Conservation (phyloP, 2,888 invertebrate genomes). For the Octonoba sinensis region DNA sequence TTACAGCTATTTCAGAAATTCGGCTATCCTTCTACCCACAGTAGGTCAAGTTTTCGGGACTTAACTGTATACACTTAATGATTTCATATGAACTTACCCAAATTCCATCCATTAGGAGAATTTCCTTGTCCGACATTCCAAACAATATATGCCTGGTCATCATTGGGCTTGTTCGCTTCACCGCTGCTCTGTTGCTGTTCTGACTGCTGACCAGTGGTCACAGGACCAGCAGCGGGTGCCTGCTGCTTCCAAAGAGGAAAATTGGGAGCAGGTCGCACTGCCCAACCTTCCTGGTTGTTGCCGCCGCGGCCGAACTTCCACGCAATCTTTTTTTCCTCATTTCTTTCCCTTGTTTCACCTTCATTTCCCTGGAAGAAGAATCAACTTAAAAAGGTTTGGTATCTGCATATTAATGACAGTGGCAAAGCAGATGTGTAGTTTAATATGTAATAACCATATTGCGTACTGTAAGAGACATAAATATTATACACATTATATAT, state of each 20-base stretch:
- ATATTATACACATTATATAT: too few species aligned
- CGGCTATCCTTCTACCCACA: too few species aligned
- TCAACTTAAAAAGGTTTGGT: too few species aligned
- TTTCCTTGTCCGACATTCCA: constrained; percentile 51
- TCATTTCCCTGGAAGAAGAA: constrained; percentile 13
- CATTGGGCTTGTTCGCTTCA: constrained; percentile 10
- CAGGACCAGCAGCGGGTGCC: neutral
- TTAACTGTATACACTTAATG: too few species aligned
- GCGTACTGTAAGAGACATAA: too few species aligned
- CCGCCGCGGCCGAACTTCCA: constrained; percentile 55
- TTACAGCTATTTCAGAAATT: too few species aligned
- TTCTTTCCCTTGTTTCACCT: constrained; percentile 8
- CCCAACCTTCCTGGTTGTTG: constrained; percentile 39
- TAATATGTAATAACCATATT: too few species aligned
- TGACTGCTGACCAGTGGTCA: neutral
- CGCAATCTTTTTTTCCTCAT: constrained; percentile 45
- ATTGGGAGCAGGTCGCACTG: constrained; percentile 25
- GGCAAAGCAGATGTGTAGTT: too few species aligned
- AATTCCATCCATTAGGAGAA: constrained; percentile 28
- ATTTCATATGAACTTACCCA: constrained; percentile 15
- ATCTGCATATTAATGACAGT: too few species aligned
- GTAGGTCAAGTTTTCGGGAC: too few species aligned
- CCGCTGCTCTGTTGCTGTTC: neutral
- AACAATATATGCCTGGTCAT: constrained; percentile 44
- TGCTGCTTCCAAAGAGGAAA: constrained; percentile 42